phyloP scores from a whole-genome alignment of 1,140 invertebrate species.

The Melipona quadrifasciata region DNA sequence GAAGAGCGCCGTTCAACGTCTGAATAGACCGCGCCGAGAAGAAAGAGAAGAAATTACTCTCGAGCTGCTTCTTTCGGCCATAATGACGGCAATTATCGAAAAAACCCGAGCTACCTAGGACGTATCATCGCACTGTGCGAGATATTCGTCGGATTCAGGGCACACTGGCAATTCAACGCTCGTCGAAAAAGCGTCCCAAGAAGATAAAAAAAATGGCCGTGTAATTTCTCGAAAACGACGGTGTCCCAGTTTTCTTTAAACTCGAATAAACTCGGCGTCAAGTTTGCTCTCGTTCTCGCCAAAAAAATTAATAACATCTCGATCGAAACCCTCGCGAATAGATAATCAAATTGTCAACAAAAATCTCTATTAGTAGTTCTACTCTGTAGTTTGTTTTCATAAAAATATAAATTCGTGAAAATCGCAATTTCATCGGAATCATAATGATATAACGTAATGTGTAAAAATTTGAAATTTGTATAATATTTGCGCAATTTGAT shows the following conservation, averaged over 20 bases:
- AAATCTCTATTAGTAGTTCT: too few species aligned
- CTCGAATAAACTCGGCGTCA: not conserved
- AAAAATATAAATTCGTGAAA: too few species aligned
- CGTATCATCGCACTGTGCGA: not conserved
- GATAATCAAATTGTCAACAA: not conserved
- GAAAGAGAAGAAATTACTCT: slow-evolving; percentile 6
- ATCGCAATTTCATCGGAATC: too few species aligned
- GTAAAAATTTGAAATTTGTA: too few species aligned
- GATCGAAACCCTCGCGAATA: not conserved
- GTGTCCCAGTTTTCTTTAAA: slow-evolving; percentile 3
- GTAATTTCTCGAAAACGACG: not conserved
- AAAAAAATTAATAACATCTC: not conserved
- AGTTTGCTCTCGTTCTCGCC: not conserved
- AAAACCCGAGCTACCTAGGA: not conserved
- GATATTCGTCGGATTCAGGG: not conserved
- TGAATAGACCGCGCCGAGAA: not conserved
- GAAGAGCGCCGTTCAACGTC: not conserved
- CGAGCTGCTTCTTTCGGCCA: not conserved
- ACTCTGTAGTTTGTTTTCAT: too few species aligned
- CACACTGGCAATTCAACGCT: slow-evolving; percentile 2
- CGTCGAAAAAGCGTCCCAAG: not conserved
- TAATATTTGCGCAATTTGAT: too few species aligned
- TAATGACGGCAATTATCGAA: slow-evolving; percentile 26
- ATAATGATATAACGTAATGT: too few species aligned
- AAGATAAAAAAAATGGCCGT: not conserved